A percentile compares a stretch with the other conserved stretches of the same genome.
These are phyloP conservation scores for Drosophila insularis DNA, from an alignment of 1,140 invertebrate genomes.

Conservation along the genomic window DNA sequence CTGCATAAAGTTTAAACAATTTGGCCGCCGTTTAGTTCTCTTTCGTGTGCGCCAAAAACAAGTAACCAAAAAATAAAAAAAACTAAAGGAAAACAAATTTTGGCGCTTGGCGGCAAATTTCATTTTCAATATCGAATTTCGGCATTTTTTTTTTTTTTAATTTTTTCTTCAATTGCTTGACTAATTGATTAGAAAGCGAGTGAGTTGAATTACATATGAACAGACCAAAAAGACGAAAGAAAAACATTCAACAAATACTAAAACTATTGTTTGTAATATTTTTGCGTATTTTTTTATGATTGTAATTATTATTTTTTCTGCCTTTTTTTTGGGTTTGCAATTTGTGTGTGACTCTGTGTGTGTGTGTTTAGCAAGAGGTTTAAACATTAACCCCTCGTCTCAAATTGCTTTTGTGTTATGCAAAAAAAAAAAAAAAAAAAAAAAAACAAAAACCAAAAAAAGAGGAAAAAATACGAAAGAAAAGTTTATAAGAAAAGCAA, in stretches of 20 bases:
- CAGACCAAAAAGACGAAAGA: not conserved
- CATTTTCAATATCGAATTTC: slow-evolving; percentile 26
- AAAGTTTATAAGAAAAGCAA: not conserved
- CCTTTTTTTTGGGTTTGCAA: slow-evolving; percentile 14
- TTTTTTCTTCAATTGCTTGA: slow-evolving; percentile 37
- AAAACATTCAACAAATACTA: slow-evolving; percentile 6
- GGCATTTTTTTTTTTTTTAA: slow-evolving; percentile 10
- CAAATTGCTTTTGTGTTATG: slow-evolving; percentile 33
- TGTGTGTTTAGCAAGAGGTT: slow-evolving; percentile 32
- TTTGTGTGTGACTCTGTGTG: slow-evolving; percentile 1
- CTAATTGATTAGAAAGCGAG: slow-evolving; percentile 54
- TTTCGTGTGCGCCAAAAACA: slow-evolving; percentile 70
- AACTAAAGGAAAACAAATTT: slow-evolving; percentile 18
- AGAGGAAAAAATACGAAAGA: not conserved
- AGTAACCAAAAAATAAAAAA: slow-evolving; percentile 50
- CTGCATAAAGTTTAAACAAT: slow-evolving; percentile 70
- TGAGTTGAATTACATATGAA: slow-evolving; percentile 8
- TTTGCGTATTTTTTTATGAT: slow-evolving; percentile 34
- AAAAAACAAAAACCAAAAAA: not conserved
- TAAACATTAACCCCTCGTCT: slow-evolving; percentile 27
- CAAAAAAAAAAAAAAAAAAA: slow-evolving; percentile 22
- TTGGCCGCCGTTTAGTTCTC: slow-evolving; percentile 65
- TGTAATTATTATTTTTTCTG: slow-evolving; percentile 10
- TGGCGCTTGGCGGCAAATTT: slow-evolving; percentile 21
- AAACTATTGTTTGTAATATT: slow-evolving; percentile 30